Percentiles rank a stretch among this genome's conserved stretches.
Conservation (phyloP, 2,797 vertebrate species). For the Amblyraja radiata region DNA sequence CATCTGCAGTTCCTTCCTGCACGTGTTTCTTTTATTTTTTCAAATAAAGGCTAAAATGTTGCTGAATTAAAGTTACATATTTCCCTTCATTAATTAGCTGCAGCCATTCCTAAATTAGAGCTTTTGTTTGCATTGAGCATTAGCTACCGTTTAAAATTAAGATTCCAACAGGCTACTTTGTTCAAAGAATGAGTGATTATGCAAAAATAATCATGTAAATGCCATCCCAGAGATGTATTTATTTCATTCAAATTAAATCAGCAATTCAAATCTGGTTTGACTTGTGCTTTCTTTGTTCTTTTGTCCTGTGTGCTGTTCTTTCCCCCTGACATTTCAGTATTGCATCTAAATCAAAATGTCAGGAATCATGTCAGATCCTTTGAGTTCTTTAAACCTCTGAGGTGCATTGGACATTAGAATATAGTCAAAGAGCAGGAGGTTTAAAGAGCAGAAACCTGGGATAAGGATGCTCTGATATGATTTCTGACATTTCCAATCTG, state of each 20-base stretch:
- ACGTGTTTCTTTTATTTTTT: neutral
- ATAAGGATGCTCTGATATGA: neutral
- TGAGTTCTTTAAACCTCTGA: neutral
- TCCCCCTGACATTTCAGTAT: constrained; percentile 12
- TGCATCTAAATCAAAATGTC: constrained; percentile 24
- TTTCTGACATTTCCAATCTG: constrained; percentile 15
- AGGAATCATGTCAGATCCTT: neutral
- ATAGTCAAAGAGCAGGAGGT: neutral
- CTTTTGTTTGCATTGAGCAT: neutral
- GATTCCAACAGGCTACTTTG: neutral
- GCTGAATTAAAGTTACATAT: neutral
- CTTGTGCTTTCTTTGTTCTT: neutral
- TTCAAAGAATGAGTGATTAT: neutral
- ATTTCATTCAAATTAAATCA: neutral
- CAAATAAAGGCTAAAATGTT: neutral
- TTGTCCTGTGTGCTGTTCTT: neutral
- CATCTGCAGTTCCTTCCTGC: too few species aligned
- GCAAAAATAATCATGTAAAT: neutral
- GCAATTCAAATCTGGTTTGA: neutral
- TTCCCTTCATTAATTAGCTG: neutral
- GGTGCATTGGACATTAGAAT: neutral
- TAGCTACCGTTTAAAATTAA: neutral
- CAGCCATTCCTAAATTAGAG: neutral
- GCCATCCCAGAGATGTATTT: neutral
- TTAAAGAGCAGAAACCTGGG: neutral